phyloP scores from a whole-genome alignment of 1,140 invertebrate genomes.

The Heterodera carotae region DNA sequence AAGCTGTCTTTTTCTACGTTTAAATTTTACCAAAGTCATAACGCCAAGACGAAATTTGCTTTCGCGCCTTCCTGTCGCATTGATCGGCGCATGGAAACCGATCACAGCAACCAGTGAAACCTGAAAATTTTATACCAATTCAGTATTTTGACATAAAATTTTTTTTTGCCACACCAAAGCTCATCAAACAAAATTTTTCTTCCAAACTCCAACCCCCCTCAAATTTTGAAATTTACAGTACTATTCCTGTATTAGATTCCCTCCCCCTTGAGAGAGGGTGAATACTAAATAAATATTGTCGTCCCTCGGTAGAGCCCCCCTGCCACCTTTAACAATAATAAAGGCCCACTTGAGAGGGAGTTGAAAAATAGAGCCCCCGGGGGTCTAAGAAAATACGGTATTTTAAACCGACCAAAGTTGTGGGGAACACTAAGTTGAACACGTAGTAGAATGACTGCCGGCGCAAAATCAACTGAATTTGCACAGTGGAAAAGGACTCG shows the following conservation, averaged over 20 bases:
- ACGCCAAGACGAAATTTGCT: conserved; percentile 62
- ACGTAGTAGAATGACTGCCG: conserved; percentile 65
- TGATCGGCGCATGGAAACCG: conserved; percentile 65
- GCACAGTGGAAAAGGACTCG: conserved; percentile 61
- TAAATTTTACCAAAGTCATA: conserved; percentile 32
- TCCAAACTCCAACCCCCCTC: too few species aligned
- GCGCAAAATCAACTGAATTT: conserved; percentile 52
- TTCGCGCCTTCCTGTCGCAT: conserved; percentile 62
- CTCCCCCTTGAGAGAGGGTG: too few species aligned
- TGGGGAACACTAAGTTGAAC: conserved; percentile 64
- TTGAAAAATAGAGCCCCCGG: too few species aligned
- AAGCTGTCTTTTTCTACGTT: too few species aligned
- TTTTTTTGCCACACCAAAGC: not conserved
- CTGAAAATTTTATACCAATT: conserved; percentile 40
- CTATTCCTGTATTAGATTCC: too few species aligned
- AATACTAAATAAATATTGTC: too few species aligned
- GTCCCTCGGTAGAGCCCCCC: too few species aligned
- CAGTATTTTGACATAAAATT: not conserved
- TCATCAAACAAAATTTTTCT: not conserved
- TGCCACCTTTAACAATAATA: too few species aligned
- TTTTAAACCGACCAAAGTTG: conserved; percentile 54
- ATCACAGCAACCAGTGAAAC: conserved; percentile 61
- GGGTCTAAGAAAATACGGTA: too few species aligned
- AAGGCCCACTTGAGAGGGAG: too few species aligned
- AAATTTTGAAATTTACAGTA: not conserved